phyloP scores from a whole-genome alignment of 1,140 invertebrate species.

The Monochamus saltuarius region DNA sequence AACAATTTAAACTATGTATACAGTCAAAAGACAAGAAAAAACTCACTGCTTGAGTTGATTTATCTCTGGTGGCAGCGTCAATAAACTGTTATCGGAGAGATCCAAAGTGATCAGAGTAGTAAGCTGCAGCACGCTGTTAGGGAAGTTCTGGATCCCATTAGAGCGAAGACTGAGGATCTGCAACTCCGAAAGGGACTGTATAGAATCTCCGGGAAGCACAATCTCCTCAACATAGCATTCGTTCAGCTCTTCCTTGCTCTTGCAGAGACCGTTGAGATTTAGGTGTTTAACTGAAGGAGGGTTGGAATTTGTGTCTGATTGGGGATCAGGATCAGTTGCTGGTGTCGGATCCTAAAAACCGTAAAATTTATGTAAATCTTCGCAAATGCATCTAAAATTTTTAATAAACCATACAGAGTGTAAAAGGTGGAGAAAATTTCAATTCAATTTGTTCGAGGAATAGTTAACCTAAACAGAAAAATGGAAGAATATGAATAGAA shows the following conservation, averaged over 20 bases:
- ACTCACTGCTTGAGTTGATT: slow-evolving; percentile 64
- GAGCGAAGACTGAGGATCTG: slow-evolving; percentile 60
- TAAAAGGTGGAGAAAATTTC: not conserved
- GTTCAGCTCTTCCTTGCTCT: slow-evolving; percentile 25
- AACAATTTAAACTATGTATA: too few relatives aligned
- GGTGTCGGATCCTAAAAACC: slow-evolving; percentile 15
- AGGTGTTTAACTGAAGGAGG: slow-evolving; percentile 34
- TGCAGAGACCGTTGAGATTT: slow-evolving; percentile 47
- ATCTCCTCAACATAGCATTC: slow-evolving; percentile 45
- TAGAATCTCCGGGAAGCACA: slow-evolving; percentile 43
- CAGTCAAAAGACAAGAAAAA: too few relatives aligned
- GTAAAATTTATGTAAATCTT: not conserved
- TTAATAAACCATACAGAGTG: too few relatives aligned
- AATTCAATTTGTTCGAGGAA: not conserved
- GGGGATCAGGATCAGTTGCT: not conserved
- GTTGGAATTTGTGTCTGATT: not conserved
- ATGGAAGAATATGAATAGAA: too few relatives aligned
- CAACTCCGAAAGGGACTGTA: slow-evolving; percentile 50
- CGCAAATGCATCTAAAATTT: too few relatives aligned
- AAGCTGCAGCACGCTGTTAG: slow-evolving; percentile 60
- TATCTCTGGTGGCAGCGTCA: slow-evolving; percentile 63
- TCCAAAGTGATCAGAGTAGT: slow-evolving; percentile 63
- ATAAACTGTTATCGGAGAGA: slow-evolving; percentile 69
- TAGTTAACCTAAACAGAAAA: too few relatives aligned
- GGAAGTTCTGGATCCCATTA: slow-evolving; percentile 61